Base-by-base conservation (phyloP, 2,113 vertebrate species). In the Triplophysa dalaica region DNA sequence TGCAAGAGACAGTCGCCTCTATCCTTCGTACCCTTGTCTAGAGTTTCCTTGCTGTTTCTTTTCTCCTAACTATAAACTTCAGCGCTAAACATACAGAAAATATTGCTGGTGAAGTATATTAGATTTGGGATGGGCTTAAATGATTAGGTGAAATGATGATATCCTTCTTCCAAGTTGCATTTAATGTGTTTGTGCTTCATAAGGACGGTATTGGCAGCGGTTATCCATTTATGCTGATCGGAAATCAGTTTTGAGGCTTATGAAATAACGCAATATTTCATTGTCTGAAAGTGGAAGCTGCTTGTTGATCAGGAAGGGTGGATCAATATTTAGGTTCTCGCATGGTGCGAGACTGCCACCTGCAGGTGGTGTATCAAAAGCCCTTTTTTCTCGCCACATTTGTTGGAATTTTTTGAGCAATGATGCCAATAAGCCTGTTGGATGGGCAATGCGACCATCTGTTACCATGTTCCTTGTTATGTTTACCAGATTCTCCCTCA, bases 391-490 rank as follows among this genome's bases (percentile, higher is more conserved):
- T 65, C 60, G 64, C 43, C 82, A 74, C 68, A 77, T 61, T 74
- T 12, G 33, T 73, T 68, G 56, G 38, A 45, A 38, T 61, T 56
- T 83, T 75, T 75, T 72, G 61, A 80, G 77, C 48, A 58, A 62
- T 45, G 9, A 61, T 73, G 78, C 75, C 74, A 70, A 72, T 54
- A 8, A 45, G 78, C 64, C 61, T 74, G 68, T 67, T 80, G 79
- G 82, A 84, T 74, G 72, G 73, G 79, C 70, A 78, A 75, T 64
- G 80, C 45, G 69, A 75, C 78, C 82, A 84, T 84, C 82, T 84
- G 82, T 80, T 81, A 70, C 69, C 29, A 24, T 78, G 64, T 81
- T 81, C 64, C 63, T 81, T 56, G 63, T 78, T 69, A 73, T 67
- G 70, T 80, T 75, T 66, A 73, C 38, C 50, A 56, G 62, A 74